Base-by-base conservation (phyloP, 1,140 invertebrate species). In the Oncopeltus fasciatus region DNA sequence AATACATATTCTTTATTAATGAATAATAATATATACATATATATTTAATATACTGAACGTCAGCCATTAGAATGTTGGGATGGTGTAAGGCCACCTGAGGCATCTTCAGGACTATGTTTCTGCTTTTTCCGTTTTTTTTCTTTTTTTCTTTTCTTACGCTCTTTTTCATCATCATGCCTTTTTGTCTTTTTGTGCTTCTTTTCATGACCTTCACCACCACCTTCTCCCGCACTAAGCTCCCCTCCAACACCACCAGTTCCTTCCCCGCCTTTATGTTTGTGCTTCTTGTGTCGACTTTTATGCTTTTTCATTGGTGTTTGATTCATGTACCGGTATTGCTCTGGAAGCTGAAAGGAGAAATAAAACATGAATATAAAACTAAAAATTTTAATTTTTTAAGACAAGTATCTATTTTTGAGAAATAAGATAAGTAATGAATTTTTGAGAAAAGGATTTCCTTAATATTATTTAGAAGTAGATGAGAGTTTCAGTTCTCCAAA, bases 161-260 rank as follows among this genome's bases (percentile, higher is more conserved):
- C 90, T 68, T 95, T 94, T 67, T 95, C 92, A 63, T 95, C 92
- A 68, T 95, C 91, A 68, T 93, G 89, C 21, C 89, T 77, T 71
- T 94, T 95, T 70, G 94, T 90, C 70, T 95, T 95, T 77, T 95
- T 96, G 72, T 94, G 90, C 72, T 95, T 95, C 79, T 94, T 95
- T 71, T 95, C 90, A 69, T 93, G 89, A 28, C 86, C 86, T 71
- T 92, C 89, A 31, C 83, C 79, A 59, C 83, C 84, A 57, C 84
- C 81, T 67, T 82, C 77, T 71, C 76, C 73, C 68, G 64, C 74
- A 38, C 61, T 64, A n/a, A 60, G 61, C 28, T 69, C 64, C 62
- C 66, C 62, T 60, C 66, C 62, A 12, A 61, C 63, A 24, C 56
- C 61, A 21, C 44, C 47, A 57, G 14, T 24, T 64, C 66, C 81